Percentiles rank a stretch among this genome's conserved stretches.
Conservation (phyloP, 2,888 invertebrate genomes). For the Diarsia dahlii region DNA sequence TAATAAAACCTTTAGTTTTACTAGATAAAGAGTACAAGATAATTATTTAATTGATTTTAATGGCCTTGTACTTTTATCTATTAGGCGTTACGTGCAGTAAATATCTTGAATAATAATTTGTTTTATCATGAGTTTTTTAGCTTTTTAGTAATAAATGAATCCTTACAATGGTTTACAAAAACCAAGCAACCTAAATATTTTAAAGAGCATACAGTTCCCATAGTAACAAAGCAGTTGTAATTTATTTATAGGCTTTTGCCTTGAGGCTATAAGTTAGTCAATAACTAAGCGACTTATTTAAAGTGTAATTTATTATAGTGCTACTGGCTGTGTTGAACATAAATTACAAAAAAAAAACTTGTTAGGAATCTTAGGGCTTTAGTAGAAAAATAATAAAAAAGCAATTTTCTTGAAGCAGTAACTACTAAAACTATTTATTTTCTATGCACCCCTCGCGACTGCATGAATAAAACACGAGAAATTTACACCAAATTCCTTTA, state of each 20-base stretch:
- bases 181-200: background rate
- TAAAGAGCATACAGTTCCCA: constrained; percentile 3
- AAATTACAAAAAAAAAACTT: background rate
- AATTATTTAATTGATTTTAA: constrained; percentile 5
- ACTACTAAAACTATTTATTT: background rate
- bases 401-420: background rate
- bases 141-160: background rate
- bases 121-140: background rate
- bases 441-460: background rate
- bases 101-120: background rate
- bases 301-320: constrained; percentile 28
- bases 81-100: background rate
- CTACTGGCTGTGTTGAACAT: constrained; percentile 31
- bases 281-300: constrained; percentile 29
- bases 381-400: background rate
- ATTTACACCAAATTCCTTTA: constrained; percentile 14
- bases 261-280: constrained; percentile 28
- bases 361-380: background rate
- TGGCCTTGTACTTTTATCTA: background rate
- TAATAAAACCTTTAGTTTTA: constrained; percentile 5
- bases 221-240: constrained; percentile 13
- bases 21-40: constrained; percentile 7
- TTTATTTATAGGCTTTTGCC: constrained; percentile 21
- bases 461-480: constrained; percentile 10
- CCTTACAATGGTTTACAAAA: background rate